Evolutionary conservation across 2,797 vertebrate species (phyloP).

Genomic region (Alectoris magna): DNA sequence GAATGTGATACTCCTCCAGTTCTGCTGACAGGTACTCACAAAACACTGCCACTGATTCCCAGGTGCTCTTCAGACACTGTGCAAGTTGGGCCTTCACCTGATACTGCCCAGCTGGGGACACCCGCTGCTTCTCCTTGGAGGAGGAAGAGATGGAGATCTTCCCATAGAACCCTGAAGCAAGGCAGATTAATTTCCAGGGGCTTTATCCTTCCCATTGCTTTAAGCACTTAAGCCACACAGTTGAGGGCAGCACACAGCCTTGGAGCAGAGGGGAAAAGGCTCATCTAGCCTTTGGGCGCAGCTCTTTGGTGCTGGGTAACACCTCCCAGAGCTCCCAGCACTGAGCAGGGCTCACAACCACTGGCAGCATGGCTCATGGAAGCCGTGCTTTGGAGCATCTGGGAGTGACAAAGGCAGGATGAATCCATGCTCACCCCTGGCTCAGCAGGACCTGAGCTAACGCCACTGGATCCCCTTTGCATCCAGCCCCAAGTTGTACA

Average conservation of each 20-base stretch:
- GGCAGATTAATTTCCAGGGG: neutral
- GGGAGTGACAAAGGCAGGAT: neutral
- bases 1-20: neutral
- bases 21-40: neutral
- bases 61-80: neutral
- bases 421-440: neutral
- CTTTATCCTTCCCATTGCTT: neutral
- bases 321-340: neutral
- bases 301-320: neutral
- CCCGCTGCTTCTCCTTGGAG: neutral
- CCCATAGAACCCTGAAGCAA: neutral
- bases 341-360: neutral
- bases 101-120: neutral
- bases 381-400: accelerated
- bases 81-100: neutral
- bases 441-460: neutral
- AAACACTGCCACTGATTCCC: neutral
- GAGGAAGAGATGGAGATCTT: neutral
- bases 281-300: neutral
- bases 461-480: neutral
- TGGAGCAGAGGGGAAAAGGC: neutral
- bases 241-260: neutral
- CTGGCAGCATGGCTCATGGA: too few relatives aligned
- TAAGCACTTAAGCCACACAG: neutral
- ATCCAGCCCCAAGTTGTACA: neutral